Conservation (phyloP, 2,113 vertebrate genomes). For the Lamprotornis superbus region DNA sequence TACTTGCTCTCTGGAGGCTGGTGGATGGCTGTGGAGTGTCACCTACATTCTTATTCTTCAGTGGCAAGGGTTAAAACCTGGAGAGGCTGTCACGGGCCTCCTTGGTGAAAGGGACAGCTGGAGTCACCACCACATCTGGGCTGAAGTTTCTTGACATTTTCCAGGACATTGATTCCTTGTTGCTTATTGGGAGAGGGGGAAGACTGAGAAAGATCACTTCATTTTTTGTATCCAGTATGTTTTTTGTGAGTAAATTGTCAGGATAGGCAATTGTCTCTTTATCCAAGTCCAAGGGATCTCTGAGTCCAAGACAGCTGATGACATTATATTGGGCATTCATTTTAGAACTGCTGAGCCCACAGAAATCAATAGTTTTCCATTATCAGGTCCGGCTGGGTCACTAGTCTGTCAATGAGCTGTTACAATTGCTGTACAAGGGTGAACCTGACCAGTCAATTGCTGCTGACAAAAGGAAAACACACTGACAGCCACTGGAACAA, state of each 20-base stretch:
- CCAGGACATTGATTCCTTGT: neutral
- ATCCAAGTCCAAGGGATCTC: conserved; percentile 24
- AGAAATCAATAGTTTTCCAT: conserved; percentile 99
- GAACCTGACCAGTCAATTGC: conserved; percentile 90
- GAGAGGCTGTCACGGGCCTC: neutral
- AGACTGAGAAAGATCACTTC: neutral
- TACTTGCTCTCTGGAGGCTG: neutral
- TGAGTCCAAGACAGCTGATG: conserved; percentile 84
- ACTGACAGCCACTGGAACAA: conserved; percentile 91
- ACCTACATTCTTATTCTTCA: accelerated
- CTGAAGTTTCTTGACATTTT: neutral
- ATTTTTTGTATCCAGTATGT: neutral
- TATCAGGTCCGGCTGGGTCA: conserved; percentile 95
- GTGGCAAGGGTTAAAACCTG: neutral
- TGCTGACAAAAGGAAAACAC: conserved; percentile 94
- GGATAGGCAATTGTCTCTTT: conserved; percentile 52
- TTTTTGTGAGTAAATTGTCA: conserved; percentile 42
- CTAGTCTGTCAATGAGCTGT: conserved; percentile 97
- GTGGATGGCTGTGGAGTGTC: neutral
- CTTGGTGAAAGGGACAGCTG: neutral
- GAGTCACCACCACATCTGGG: neutral
- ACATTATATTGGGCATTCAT: conserved; percentile 80
- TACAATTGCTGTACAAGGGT: conserved; percentile 85
- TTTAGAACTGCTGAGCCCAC: conserved; percentile 81
- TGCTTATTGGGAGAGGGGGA: neutral